These are phyloP conservation scores for Nephotettix cincticeps DNA, from an alignment of 1,140 invertebrate species.

Conservation along the genomic window DNA sequence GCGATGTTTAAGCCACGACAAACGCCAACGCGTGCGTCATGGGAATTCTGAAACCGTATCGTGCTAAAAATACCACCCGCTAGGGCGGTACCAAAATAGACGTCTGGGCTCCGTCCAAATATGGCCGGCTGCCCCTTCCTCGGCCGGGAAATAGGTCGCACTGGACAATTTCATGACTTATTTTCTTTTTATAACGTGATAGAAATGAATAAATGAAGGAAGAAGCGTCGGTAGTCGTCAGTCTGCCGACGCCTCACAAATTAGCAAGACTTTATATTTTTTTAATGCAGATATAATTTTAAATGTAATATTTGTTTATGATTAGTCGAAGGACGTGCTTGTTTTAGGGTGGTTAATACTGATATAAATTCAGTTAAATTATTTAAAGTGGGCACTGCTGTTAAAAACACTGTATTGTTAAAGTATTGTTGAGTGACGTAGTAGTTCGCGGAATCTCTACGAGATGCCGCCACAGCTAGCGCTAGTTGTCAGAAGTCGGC, in stretches of 20 bases:
- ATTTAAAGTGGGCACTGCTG: too few relatives aligned
- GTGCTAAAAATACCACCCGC: constrained; percentile 10
- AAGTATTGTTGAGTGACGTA: neutral
- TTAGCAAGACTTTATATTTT: too few relatives aligned
- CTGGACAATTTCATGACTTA: neutral
- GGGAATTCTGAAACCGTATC: constrained; percentile 18
- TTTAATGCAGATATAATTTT: too few relatives aligned
- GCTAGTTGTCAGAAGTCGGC: neutral
- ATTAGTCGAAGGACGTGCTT: too few relatives aligned
- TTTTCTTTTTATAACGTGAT: neutral
- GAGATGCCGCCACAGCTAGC: constrained; percentile 8
- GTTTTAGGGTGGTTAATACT: too few relatives aligned
- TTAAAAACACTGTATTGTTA: neutral
- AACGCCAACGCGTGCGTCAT: neutral
- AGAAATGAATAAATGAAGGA: too few relatives aligned
- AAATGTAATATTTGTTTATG: too few relatives aligned
- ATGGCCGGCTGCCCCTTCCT: neutral
- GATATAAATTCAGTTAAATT: too few relatives aligned
- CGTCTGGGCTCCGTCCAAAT: constrained; percentile 17
- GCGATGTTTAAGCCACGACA: too few relatives aligned
- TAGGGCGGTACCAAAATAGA: neutral
- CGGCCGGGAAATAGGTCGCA: neutral
- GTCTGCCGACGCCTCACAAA: too few relatives aligned
- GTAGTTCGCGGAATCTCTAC: neutral
- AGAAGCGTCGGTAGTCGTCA: too few relatives aligned